phyloP scores from a whole-genome alignment of 2,888 invertebrate species.

The Saturnia pavonia region DNA sequence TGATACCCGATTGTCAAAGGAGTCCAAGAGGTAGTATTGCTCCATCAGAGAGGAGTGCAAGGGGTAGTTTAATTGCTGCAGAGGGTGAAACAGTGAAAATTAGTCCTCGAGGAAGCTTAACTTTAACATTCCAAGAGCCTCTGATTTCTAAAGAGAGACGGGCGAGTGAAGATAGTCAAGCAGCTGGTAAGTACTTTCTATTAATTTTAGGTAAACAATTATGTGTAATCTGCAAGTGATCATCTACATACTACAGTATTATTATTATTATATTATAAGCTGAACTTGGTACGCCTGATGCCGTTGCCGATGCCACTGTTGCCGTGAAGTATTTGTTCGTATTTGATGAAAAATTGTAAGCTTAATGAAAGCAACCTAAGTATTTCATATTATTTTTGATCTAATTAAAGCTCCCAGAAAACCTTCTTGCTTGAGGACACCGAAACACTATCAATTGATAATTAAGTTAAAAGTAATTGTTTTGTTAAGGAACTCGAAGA shows the following conservation, averaged over 20 bases:
- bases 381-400: not conserved
- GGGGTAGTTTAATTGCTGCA: conserved; percentile 68
- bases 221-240: no score
- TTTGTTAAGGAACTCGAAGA: conserved; percentile 56
- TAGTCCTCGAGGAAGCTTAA: conserved; percentile 83
- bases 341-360: not conserved
- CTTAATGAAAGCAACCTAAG: not conserved
- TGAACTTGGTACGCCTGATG: no score
- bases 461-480: not conserved
- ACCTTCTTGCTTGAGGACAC: not conserved
- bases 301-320: no score
- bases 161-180: conserved; percentile 82
- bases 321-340: not conserved
- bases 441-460: not conserved
- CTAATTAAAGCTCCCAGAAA: not conserved
- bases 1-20: conserved; percentile 81
- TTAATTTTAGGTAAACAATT: not conserved
- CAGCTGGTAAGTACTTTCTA: conserved; percentile 61
- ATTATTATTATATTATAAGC: no score
- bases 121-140: conserved; percentile 84
- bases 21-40: conserved; percentile 84
- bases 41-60: conserved; percentile 73
- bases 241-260: no score
- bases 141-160: conserved; percentile 78
- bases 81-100: conserved; percentile 65